Evolutionary conservation across 2,113 vertebrate species (phyloP).

Genomic region (Pelecanoides urinatrix): DNA sequence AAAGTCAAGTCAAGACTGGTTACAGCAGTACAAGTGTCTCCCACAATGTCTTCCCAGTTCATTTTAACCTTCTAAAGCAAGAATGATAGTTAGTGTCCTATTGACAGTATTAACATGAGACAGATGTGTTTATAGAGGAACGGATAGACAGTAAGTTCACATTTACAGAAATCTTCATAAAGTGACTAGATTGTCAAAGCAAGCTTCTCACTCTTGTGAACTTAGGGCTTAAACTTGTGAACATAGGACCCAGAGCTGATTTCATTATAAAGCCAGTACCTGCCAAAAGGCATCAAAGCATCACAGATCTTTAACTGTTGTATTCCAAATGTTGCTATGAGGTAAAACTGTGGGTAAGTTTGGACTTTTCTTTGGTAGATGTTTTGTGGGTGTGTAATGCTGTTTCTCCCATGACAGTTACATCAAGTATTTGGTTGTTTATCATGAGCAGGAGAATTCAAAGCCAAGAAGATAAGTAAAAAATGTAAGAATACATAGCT

Average conservation of each 20-base stretch:
- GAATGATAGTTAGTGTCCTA: neutral
- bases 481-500: neutral
- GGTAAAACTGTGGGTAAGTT: neutral
- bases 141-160: neutral
- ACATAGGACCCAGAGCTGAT: neutral
- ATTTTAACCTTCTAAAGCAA: constrained; percentile 14
- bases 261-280: neutral
- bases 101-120: neutral
- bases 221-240: constrained; percentile 1
- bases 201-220: neutral
- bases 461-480: neutral
- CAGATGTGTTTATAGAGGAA: neutral
- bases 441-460: neutral
- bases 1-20: constrained; percentile 41
- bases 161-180: constrained; percentile 1
- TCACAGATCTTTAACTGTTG: neutral
- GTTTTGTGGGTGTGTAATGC: neutral
- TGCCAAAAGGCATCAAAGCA: neutral
- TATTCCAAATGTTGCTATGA: neutral
- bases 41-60: neutral
- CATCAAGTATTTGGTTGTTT: neutral
- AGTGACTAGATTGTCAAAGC: neutral
- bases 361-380: neutral
- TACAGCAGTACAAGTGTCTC: neutral
- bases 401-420: neutral